Conservation (phyloP, 2,113 vertebrate species). For the Mustela lutreola region DNA sequence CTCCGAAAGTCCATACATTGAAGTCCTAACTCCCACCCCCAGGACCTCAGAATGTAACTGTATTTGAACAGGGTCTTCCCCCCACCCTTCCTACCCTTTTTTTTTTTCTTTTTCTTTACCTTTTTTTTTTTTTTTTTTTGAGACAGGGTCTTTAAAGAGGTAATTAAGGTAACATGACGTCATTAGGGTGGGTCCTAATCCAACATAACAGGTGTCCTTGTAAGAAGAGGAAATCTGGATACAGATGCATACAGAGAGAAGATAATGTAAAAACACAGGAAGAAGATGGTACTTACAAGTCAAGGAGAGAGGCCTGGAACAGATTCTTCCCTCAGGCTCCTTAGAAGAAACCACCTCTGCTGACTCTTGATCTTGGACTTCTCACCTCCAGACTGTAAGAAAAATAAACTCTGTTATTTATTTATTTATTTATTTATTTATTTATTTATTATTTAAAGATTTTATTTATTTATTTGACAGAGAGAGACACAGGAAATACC, state of each 20-base stretch:
- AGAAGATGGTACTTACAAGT: background rate
- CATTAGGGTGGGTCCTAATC: background rate
- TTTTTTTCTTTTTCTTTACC: no score
- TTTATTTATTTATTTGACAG: no score
- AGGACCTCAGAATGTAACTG: background rate
- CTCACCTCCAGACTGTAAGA: background rate
- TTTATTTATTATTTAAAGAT: no score
- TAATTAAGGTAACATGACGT: constrained; percentile 7
- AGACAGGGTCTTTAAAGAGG: background rate
- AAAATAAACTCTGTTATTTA: background rate
- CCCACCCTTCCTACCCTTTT: no score
- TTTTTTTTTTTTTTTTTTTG: background rate
- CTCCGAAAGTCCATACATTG: background rate
- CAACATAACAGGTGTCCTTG: background rate
- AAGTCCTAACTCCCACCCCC: background rate
- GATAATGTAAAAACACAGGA: background rate
- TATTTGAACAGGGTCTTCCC: background rate
- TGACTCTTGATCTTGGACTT: background rate
- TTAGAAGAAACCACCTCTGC: background rate
- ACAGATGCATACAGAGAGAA: background rate
- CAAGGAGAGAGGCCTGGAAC: background rate
- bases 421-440: no score
- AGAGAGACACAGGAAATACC: no score
- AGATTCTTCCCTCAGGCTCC: background rate
- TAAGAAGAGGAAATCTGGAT: constrained; percentile 6